These are phyloP conservation scores for Mantis religiosa DNA, from an alignment of 2,888 invertebrate genomes.

Conservation along the genomic window DNA sequence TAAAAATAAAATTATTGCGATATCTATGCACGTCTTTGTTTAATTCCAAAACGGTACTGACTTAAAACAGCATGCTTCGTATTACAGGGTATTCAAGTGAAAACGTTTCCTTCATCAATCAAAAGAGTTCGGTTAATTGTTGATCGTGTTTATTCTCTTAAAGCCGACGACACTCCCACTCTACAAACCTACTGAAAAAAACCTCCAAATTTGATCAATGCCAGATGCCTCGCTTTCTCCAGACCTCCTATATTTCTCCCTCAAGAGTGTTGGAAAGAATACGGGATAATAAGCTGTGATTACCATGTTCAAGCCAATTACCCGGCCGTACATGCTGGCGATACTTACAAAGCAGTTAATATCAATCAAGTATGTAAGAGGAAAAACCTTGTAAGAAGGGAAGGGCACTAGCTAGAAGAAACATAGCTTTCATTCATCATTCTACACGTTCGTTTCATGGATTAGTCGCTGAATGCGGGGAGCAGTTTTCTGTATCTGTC, in stretches of 20 bases:
- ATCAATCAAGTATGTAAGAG: neutral
- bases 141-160: no score
- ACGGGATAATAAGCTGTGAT: neutral
- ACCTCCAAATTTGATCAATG: neutral
- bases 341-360: neutral
- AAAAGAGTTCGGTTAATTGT: no score
- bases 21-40: no score
- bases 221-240: neutral
- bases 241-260: neutral
- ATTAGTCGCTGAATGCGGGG: neutral
- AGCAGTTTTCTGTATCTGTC: no score
- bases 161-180: neutral
- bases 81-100: no score
- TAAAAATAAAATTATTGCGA: no score
- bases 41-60: no score
- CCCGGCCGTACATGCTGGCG: neutral
- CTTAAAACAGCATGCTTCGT: no score
- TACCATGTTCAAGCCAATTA: neutral
- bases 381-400: neutral
- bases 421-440: neutral
- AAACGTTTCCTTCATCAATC: no score
- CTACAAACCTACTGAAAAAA: neutral
- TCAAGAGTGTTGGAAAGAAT: neutral
- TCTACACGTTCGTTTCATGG: neutral
- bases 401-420: neutral